Evolutionary conservation across 2,888 invertebrate species (phyloP).

Genomic region (Hemithea aestivaria): DNA sequence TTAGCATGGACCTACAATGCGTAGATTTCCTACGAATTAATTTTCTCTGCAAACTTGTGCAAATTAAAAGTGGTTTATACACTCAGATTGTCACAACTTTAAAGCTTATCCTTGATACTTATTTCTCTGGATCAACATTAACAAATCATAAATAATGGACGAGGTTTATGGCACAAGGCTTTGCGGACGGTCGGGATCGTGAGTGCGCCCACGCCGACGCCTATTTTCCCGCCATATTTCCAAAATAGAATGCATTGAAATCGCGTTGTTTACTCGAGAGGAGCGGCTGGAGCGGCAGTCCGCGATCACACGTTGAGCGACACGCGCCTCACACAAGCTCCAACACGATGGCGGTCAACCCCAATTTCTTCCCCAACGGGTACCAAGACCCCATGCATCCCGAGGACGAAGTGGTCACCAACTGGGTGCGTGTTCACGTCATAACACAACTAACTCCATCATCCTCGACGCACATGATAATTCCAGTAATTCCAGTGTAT

Average conservation of each 20-base stretch:
- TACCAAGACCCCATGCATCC: slow-evolving; percentile 75
- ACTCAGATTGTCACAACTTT: background rate
- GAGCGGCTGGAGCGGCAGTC: slow-evolving; percentile 68
- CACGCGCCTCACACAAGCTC: slow-evolving; percentile 57
- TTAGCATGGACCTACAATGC: no score
- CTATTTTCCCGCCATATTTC: slow-evolving; percentile 71
- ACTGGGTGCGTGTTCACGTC: slow-evolving; percentile 76
- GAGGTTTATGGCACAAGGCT: slow-evolving; percentile 51
- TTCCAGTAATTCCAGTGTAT: slow-evolving; percentile 14
- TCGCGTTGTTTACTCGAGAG: slow-evolving; percentile 70
- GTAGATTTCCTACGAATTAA: no score
- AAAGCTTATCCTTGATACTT: slow-evolving; percentile 3
- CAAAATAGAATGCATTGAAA: slow-evolving; percentile 77
- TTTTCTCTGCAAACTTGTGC: background rate
- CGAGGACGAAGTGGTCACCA: slow-evolving; percentile 79
- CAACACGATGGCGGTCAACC: slow-evolving; percentile 64
- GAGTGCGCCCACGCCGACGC: slow-evolving; percentile 60
- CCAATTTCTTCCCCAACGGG: slow-evolving; percentile 75
- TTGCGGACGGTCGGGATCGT: slow-evolving; percentile 40
- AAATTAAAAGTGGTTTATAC: background rate
- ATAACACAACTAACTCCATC: slow-evolving; percentile 21
- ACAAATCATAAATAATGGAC: slow-evolving; percentile 35
- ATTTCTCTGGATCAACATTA: slow-evolving; percentile 13
- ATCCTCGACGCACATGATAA: slow-evolving; percentile 2
- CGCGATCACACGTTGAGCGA: slow-evolving; percentile 64